Conservation (phyloP, 2,113 vertebrate species). For the Cyanoramphus novaezelandiae region DNA sequence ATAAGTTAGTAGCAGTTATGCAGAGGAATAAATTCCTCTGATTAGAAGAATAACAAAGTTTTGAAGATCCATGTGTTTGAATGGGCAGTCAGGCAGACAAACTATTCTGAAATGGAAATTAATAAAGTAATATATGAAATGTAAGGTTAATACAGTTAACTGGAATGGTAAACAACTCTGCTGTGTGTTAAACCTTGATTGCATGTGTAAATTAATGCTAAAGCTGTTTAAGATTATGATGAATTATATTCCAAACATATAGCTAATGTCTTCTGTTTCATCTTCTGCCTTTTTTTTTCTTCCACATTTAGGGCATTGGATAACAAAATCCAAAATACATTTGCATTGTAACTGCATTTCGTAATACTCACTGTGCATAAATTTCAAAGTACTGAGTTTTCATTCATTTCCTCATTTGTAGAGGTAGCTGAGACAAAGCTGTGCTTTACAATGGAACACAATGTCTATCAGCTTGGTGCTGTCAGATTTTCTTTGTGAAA, state of each 20-base stretch:
- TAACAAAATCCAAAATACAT: not conserved
- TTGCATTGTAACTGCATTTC: not conserved
- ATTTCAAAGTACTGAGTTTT: not conserved
- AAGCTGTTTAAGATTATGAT: not conserved
- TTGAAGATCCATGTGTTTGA: not conserved
- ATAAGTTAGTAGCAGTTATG: not conserved
- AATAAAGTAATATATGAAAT: constrained; percentile 41
- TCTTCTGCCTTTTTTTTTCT: not conserved
- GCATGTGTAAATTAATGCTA: constrained; percentile 15
- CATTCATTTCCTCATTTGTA: accelerated
- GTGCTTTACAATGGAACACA: not conserved
- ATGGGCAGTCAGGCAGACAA: constrained; percentile 40
- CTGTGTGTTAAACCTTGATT: constrained; percentile 14
- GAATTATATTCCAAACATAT: constrained; percentile 8
- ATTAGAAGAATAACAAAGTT: constrained; percentile 35
- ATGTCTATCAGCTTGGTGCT: not conserved
- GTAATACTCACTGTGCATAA: not conserved
- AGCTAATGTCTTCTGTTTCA: not conserved
- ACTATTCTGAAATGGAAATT: constrained; percentile 8
- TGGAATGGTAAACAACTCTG: constrained; percentile 17
- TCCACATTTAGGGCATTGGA: not conserved
- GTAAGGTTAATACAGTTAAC: constrained; percentile 43
- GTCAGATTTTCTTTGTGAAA: not conserved
- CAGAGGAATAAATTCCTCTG: constrained; percentile 17
- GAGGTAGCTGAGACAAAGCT: not conserved